Base-by-base conservation (phyloP, 2,888 invertebrate genomes). In the Hedya salicella region DNA sequence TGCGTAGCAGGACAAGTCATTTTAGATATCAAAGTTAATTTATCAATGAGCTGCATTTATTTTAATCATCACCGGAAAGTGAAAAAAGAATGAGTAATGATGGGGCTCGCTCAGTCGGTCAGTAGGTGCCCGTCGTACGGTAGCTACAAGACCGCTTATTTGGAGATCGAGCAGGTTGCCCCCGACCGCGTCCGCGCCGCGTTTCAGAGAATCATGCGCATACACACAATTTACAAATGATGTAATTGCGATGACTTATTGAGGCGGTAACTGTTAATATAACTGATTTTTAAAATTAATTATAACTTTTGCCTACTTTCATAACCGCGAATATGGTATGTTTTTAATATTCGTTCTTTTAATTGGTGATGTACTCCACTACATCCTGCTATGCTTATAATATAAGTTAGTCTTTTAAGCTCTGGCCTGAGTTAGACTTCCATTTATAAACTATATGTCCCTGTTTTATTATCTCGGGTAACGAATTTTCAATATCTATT, bases 71-170 rank as follows among this genome's bases (percentile, higher is more conserved):
- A 69, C 49, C 67, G 69, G 71, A 74, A 72, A 74, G 72, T 71
- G 65, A 72, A 74, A 72, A 74, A 70, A 69, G 52, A 70, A 68
- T 65, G 66, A 73, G 66, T 68, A 70, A 69, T 71, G 63, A 70
- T 57, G 48, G 57, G 59, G 68, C 67, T 54, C 21, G 64, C 70
- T 72, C 71, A 73, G 73, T 75, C 67, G 73, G 75, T 75, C 73
- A 75, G 75, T 75, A 71, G 77, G 74, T 65, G 69, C 48, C 21
- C 67, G 67, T 62, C 69, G 70, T 75, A 70, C 72, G 71, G 74
- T 74, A 70, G 72, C 70, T 67, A 63, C 66, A 66, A 70, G 67
- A 59, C 64, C 67, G 62, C 68, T 71, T 69, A 61, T 70, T 69
- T 60, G 57, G 50, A 65, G 52, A 59, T 62, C 62, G 68, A n/a